phyloP scores from a whole-genome alignment of 2,113 vertebrate species.

The Mungos mungo region DNA sequence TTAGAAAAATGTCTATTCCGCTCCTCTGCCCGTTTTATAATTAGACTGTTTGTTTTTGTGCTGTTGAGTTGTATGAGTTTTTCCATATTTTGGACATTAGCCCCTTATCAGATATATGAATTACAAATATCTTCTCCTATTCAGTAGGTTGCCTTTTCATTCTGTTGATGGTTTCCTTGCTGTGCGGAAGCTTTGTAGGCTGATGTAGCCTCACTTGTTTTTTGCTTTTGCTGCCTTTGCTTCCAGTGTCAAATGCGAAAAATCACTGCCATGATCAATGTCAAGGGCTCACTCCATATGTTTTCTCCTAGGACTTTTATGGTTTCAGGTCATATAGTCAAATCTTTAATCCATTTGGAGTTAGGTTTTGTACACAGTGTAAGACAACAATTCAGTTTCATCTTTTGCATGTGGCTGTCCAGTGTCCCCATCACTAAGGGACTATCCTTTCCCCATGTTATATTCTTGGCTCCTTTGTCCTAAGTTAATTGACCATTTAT shows the following conservation, averaged over 20 bases:
- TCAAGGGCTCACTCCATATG: background rate
- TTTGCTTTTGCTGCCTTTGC: background rate
- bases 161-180: background rate
- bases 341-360: background rate
- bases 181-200: background rate
- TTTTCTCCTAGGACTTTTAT: background rate
- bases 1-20: background rate
- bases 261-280: background rate
- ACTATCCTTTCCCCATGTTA: background rate
- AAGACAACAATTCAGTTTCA: background rate
- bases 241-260: background rate
- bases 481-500: too few relatives aligned
- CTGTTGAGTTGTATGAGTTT: background rate
- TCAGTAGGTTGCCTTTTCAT: background rate
- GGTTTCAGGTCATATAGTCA: background rate
- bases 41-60: background rate
- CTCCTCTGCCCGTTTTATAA: background rate
- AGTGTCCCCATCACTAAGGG: background rate
- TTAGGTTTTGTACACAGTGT: background rate
- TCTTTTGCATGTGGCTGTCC: background rate
- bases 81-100: background rate
- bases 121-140: background rate
- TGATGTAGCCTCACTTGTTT: background rate
- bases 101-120: background rate
- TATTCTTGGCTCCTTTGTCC: background rate